phyloP scores from a whole-genome alignment of 1,140 invertebrate species.

The Pteromalus puparum region DNA sequence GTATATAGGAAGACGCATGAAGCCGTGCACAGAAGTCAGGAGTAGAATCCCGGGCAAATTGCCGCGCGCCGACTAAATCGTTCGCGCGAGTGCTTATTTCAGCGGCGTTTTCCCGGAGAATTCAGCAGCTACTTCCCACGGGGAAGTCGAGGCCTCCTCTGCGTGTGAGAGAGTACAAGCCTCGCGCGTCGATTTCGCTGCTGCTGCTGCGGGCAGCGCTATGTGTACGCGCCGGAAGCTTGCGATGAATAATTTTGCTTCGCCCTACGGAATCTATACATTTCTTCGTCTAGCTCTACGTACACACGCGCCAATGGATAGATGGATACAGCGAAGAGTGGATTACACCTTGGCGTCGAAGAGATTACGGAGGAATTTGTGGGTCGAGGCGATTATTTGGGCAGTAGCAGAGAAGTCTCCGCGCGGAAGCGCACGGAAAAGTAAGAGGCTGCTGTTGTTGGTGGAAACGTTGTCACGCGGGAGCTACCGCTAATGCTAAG shows the following conservation, averaged over 20 bases:
- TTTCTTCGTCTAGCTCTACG: neutral
- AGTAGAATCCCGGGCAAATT: neutral
- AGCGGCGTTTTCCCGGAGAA: slow-evolving; percentile 24
- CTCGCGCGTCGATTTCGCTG: neutral
- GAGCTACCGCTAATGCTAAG: too few species aligned
- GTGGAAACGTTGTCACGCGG: too few species aligned
- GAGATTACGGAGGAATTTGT: too few species aligned
- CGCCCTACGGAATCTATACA: neutral
- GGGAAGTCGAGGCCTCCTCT: neutral
- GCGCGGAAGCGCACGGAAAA: too few species aligned
- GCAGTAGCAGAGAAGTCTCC: too few species aligned
- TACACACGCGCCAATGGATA: neutral
- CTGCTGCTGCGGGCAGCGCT: neutral
- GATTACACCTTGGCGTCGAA: too few species aligned
- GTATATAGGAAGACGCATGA: too few species aligned
- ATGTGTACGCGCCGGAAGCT: slow-evolving; percentile 50
- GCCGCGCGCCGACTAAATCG: too few species aligned
- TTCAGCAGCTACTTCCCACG: slow-evolving; percentile 2
- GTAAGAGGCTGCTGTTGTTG: too few species aligned
- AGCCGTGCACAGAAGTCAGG: too few species aligned
- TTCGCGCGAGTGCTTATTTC: slow-evolving; percentile 52
- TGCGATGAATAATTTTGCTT: slow-evolving; percentile 55
- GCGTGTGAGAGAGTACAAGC: neutral
- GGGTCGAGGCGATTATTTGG: too few species aligned
- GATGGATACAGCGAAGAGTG: too few species aligned